Conservation (phyloP, 2,797 vertebrate species). For the Jordanella pulchra region DNA sequence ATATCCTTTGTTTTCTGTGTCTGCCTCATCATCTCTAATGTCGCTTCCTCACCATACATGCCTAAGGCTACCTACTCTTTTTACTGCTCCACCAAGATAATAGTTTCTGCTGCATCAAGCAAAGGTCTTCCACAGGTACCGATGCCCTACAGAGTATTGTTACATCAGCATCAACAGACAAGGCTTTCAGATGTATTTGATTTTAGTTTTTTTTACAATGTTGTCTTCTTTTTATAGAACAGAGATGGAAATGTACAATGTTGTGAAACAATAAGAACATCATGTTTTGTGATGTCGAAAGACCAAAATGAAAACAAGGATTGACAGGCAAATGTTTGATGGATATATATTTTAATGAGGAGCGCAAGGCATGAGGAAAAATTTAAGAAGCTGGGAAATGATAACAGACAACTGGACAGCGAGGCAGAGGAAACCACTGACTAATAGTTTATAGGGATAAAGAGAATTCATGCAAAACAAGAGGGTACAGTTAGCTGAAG, state of each 20-base stretch:
- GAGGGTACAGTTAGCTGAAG: too few species aligned
- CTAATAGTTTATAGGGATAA: too few species aligned
- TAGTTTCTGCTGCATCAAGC: slow-evolving; percentile 20
- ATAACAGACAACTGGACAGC: too few species aligned
- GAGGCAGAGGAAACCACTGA: too few species aligned
- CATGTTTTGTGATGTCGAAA: neutral
- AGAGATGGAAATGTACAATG: neutral
- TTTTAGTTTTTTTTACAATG: neutral
- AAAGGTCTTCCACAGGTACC: slow-evolving; percentile 16
- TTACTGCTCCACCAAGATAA: slow-evolving; percentile 9
- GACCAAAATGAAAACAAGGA: too few species aligned
- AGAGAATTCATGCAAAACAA: too few species aligned
- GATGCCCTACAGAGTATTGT: slow-evolving; percentile 23
- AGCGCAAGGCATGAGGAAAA: too few species aligned
- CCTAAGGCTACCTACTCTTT: slow-evolving; percentile 11
- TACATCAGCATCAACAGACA: slow-evolving; percentile 21
- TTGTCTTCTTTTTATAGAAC: neutral
- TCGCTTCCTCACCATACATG: neutral
- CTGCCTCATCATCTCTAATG: slow-evolving; percentile 1
- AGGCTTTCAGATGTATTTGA: slow-evolving; percentile 4
- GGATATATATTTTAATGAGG: too few species aligned
- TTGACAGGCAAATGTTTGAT: too few species aligned
- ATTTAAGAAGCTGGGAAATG: too few species aligned
- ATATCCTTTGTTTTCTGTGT: neutral
- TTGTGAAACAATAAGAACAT: too few species aligned